phyloP scores from a whole-genome alignment of 2,888 invertebrate species.

The Tanypteryx hageni region DNA sequence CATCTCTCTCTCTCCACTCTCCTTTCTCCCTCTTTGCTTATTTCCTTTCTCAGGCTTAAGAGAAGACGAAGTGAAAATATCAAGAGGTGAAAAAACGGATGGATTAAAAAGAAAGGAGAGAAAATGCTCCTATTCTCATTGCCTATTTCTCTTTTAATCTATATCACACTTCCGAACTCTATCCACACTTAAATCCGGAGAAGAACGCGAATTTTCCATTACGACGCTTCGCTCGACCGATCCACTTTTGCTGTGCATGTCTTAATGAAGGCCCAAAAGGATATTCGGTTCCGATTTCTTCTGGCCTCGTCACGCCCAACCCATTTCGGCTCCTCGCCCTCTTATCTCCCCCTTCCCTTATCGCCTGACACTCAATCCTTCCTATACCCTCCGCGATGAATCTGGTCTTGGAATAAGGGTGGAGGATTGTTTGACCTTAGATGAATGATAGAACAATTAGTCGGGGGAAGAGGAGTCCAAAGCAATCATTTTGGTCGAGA shows the following conservation, averaged over 20 bases:
- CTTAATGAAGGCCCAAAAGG: slow-evolving; percentile 11
- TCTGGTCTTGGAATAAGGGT: not conserved
- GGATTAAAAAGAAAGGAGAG: not conserved
- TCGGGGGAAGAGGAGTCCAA: not conserved
- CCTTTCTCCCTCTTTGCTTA: not conserved
- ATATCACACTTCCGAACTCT: not conserved
- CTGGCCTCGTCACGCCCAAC: not conserved
- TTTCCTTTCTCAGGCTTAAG: not conserved
- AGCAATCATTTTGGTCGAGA: not conserved
- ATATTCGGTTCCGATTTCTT: not conserved
- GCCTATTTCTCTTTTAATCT: not conserved
- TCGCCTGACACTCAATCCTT: not conserved
- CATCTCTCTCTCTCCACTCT: not conserved
- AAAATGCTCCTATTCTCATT: not conserved
- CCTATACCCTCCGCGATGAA: not conserved
- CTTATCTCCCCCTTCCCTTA: not conserved
- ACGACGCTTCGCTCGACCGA: not conserved
- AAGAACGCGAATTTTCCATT: not conserved
- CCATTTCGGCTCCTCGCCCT: not conserved
- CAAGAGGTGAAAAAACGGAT: not conserved
- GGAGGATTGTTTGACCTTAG: not conserved
- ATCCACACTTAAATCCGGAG: slow-evolving; percentile 8
- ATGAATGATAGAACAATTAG: not conserved
- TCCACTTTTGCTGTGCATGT: not conserved
- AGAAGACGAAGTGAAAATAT: not conserved